Base-by-base conservation (phyloP, 2,888 invertebrate species). In the Cryptocephalus moraei region DNA sequence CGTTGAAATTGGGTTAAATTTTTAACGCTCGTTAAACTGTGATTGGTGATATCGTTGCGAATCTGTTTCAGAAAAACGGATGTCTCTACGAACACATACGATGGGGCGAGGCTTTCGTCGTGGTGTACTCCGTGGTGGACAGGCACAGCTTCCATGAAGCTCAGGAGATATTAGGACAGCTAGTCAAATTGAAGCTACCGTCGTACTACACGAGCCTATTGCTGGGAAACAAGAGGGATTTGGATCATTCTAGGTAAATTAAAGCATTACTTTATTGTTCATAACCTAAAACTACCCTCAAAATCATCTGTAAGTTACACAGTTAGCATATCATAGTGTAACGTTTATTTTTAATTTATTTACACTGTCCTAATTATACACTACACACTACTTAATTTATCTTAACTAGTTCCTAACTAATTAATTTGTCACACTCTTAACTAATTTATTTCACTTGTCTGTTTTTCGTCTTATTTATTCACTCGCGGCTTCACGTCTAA, bases 31-130 rank as follows among this genome's bases (percentile, higher is more conserved):
- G 22, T 22, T 22, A 22, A 22, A 22, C 2, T 22, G 22, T 4
- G 22, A 6, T 6, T 22, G 22, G 22, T 22, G 22, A 22, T 22
- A 22, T 22, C 22, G 3, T 6, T 22, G 22, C 22, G 6, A 36
- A 9, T 59, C 62, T 63, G 53, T 76, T 71, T 58, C 67, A 84
- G 84, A 81, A 81, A 71, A 81, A 81, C 58, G 84, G 84, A 44
- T 84, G 85, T 62, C 69, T 86, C 45, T 81, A 83, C 56, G 85
- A 86, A 61, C 86, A 86, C 67, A 76, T 86, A 52, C 76, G 86
- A 60, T 88, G 87, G 87, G 87, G 87, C 32, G 88, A 88, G 62
- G 86, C 87, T 1, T 87, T 86, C 66, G 84, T 87, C 32, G 78
- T 88, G 54, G 86, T 89, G 43, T 88, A 88, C 72, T 86, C 86